Base-by-base conservation (phyloP, 2,797 vertebrate genomes). In the Ctenopoma multispine region DNA sequence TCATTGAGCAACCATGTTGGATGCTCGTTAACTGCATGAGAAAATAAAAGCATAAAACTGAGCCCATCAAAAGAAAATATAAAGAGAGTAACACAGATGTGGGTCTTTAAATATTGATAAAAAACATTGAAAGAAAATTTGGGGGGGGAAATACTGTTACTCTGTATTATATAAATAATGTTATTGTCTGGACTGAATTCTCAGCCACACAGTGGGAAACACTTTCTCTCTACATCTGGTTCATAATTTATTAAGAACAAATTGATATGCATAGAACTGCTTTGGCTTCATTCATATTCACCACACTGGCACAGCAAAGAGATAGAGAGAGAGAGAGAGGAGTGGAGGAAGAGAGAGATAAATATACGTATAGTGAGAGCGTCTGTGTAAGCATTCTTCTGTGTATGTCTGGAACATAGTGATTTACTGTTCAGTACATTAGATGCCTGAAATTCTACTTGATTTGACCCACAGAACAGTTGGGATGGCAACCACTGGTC, bases 201-300 rank as follows among this genome's bases (percentile, higher is more conserved):
- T 48, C 5, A 46, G 63, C 51, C 67, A 57, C 57, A 66, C 23
- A 50, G 55, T 13, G 4, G 27, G 44, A 73, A 69, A 47, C 57
- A 58, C 63, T 49, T 76, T 73, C 71, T 65, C 74, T 67, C 85
- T 69, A 69, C 75, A 84, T 87, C 84, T 86, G 76, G 61, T 87
- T 85, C 69, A 88, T 91, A 66, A 89, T 84, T 85, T 83, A 87
- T 90, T 69, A 77, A 76, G 63, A 50, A 34, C 62, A 72, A 65
- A 87, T 86, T 88, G 77, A 80, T 83, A 87, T 86, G 88, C 82
- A 79, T 14, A 61, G 41, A 11, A 17, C 69, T 46, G 69, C 64
- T 77, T 21, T 51, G 18, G 65, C 70, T 84, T 73, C 69, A 80
- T 87, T 82, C 75, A 83, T 80, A 79, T 84, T 80, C 74, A 81